Conservation (phyloP, 2,797 vertebrate genomes). For the Acanthiza pusilla region DNA sequence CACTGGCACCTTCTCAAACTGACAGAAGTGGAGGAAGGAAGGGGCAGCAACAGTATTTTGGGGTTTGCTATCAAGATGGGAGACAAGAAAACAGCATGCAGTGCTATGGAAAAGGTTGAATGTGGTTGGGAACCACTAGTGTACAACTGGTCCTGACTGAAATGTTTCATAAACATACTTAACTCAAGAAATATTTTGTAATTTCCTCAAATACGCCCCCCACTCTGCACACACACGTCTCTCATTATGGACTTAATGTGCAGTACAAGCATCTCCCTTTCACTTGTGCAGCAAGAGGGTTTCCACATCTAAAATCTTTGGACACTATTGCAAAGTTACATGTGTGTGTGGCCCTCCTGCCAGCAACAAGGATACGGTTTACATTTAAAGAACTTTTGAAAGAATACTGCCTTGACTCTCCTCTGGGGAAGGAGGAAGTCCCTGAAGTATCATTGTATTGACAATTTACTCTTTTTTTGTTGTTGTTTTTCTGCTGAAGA, state of each 20-base stretch:
- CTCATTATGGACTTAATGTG: neutral
- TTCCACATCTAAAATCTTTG: neutral
- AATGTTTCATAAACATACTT: slow-evolving; percentile 23
- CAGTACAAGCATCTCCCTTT: neutral
- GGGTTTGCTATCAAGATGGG: neutral
- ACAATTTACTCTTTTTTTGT: neutral
- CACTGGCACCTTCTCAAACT: slow-evolving; percentile 12
- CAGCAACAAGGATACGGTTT: neutral
- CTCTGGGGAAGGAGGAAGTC: neutral
- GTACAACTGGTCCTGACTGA: neutral
- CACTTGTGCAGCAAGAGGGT: neutral
- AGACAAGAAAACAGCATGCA: neutral
- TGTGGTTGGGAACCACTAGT: neutral
- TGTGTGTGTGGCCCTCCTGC: neutral
- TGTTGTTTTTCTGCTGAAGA: neutral
- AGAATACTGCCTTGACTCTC: neutral
- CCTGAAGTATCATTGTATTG: neutral
- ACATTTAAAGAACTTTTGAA: neutral
- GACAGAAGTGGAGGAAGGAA: neutral
- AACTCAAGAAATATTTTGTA: slow-evolving; percentile 17
- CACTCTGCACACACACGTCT: neutral
- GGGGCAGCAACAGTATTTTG: neutral
- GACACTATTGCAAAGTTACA: neutral
- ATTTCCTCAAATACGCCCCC: neutral
- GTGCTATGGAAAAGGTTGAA: neutral